phyloP scores from a whole-genome alignment of 2,797 vertebrate species.

The Sebastes aleutianus region DNA sequence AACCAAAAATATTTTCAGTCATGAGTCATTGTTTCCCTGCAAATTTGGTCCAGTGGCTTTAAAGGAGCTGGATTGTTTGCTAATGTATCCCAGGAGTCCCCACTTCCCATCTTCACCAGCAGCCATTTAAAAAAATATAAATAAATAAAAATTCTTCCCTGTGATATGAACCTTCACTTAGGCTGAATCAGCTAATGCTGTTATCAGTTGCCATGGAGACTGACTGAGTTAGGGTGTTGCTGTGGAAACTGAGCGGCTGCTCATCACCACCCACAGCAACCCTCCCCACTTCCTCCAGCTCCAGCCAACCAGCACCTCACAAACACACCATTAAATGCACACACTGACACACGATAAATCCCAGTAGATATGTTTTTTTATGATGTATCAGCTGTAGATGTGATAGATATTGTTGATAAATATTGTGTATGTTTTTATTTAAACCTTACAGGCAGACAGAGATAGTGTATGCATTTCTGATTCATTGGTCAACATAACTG shows the following conservation, averaged over 20 bases:
- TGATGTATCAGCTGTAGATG: neutral
- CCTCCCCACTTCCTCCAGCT: conserved; percentile 46
- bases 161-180: conserved; percentile 64
- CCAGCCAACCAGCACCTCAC: conserved; percentile 29
- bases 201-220: conserved; percentile 85
- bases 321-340: conserved; percentile 38
- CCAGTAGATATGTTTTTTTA: conserved; percentile 1
- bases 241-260: conserved; percentile 79
- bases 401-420: neutral
- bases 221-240: conserved; percentile 81
- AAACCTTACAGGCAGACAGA: neutral
- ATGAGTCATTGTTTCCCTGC: neutral
- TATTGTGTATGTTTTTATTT: conserved; percentile 5
- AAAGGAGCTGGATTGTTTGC: neutral
- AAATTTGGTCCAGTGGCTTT: neutral
- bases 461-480: neutral
- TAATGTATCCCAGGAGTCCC: conserved; percentile 8
- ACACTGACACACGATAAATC: neutral
- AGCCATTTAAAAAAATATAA: conserved; percentile 13
- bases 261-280: conserved; percentile 75
- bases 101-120: conserved; percentile 9
- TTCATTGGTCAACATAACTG: conserved; percentile 4
- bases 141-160: conserved; percentile 16
- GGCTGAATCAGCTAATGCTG: conserved; percentile 77
- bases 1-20: neutral